phyloP scores from a whole-genome alignment of 2,113 vertebrate genomes.

The Rana temporaria region DNA sequence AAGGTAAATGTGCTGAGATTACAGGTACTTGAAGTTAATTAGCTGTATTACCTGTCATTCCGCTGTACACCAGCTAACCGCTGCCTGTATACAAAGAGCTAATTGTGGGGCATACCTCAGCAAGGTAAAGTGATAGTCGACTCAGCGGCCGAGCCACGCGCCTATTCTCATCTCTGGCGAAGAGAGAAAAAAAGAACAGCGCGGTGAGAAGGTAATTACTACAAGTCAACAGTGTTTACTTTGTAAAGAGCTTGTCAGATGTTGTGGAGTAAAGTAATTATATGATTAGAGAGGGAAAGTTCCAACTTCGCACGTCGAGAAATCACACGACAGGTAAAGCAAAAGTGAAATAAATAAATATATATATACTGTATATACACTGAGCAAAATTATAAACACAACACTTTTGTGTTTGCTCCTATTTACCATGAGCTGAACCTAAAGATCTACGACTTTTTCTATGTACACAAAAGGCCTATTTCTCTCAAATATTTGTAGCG shows the following conservation, averaged over 20 bases:
- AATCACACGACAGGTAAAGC: neutral
- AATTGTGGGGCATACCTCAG: conserved; percentile 71
- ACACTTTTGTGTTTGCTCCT: too few relatives aligned
- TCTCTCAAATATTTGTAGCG: too few relatives aligned
- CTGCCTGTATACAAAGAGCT: conserved; percentile 68
- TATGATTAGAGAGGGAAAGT: conserved; percentile 68
- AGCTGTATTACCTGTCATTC: conserved; percentile 87
- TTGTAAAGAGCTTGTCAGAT: conserved; percentile 61
- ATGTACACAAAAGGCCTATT: too few relatives aligned
- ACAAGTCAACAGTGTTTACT: conserved; percentile 66
- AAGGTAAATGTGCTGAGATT: conserved; percentile 87
- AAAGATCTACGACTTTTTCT: too few relatives aligned
- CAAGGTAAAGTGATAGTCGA: conserved; percentile 74
- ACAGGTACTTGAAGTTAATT: conserved; percentile 96
- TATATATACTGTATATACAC: too few relatives aligned
- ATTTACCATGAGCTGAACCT: too few relatives aligned
- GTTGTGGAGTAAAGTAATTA: conserved; percentile 68
- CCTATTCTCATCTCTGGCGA: conserved; percentile 44
- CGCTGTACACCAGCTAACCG: conserved; percentile 71
- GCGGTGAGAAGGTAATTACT: conserved; percentile 64
- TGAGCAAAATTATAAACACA: too few relatives aligned
- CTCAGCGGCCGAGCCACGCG: neutral
- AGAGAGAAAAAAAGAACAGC: conserved; percentile 52
- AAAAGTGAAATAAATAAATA: too few relatives aligned
- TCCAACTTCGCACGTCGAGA: conserved; percentile 55